Base-by-base conservation (phyloP, 2,888 invertebrate species). In the Cephus pygmeus region DNA sequence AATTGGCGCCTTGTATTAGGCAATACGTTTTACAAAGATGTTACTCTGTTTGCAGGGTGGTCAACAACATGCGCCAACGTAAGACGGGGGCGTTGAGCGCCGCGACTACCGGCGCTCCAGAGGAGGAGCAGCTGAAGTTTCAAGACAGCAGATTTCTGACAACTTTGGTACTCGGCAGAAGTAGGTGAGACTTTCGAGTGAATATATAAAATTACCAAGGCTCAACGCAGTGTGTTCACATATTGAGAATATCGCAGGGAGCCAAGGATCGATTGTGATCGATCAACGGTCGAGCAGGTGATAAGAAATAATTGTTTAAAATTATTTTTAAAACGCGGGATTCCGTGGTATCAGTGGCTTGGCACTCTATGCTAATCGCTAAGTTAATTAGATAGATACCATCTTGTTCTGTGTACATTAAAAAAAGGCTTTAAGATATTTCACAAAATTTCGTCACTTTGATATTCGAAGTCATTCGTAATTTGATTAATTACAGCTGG, bases 141-240 rank as follows among this genome's bases (percentile, higher is more conserved):
- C 91, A 91, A 84, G 90, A 91, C 83, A 86, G 82, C 76, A 81
- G 90, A 79, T 91, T 91, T 82, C 83, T 91, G 75, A 89, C 90
- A 77, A 89, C 89, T 78, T 85, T 91, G 73, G 91, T 91, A 73
- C 88, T 91, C 73, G 91, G 91, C 34, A 87, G 88, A 84, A 91
- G 83, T 86, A 89, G 90, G 91, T 91, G 85, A 89, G 87, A 31
- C 30, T 74, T 74, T 34, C 74, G 23, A 23, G 74, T 36, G 74
- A 74, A 34, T 74, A 23, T 56, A 56, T 56, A 56, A 56, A 56
- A 56, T 56, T 56, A 9, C 2, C 56, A 9, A 9, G 9, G 56
- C 23, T 56, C 23, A 23, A 23, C 56, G 56, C 23, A 56, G 56
- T 56, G 56, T 23, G 23, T 56, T 23, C 56, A 23, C 9, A 9